phyloP scores from a whole-genome alignment of 2,113 vertebrate species.

The Oryzias curvinotus region DNA sequence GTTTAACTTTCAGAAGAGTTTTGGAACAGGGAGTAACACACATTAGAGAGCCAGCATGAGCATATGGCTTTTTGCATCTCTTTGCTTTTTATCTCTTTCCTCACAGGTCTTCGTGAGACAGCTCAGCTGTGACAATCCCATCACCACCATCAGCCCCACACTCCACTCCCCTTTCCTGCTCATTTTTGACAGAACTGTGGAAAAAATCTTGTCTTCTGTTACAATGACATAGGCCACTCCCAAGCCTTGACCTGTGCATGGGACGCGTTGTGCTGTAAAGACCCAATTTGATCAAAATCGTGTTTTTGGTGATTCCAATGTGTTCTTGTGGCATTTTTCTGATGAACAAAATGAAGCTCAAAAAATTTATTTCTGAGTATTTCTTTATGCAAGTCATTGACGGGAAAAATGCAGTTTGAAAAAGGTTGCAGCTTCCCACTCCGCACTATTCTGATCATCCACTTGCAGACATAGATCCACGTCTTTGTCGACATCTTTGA shows the following conservation, averaged over 20 bases:
- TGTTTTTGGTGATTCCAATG: background rate
- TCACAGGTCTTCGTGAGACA: constrained; percentile 22
- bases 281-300: background rate
- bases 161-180: background rate
- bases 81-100: constrained; percentile 29
- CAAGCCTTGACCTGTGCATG: constrained; percentile 20
- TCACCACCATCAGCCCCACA: constrained; percentile 9
- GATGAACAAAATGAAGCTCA: background rate
- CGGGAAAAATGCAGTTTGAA: no score
- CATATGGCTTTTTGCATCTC: constrained; percentile 22
- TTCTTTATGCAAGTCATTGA: no score
- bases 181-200: background rate
- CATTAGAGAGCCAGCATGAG: constrained; percentile 12
- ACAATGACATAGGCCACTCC: constrained; percentile 25
- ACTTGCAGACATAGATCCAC: no score
- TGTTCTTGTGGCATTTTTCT: background rate
- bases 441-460: no score
- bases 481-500: no score
- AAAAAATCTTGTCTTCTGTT: constrained; percentile 32
- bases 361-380: no score
- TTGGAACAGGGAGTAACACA: background rate
- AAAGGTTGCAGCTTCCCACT: no score
- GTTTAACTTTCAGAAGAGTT: constrained; percentile 2
- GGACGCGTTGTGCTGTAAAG: constrained; percentile 15
- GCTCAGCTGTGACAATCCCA: constrained; percentile 45